Percentiles rank a stretch among this genome's conserved stretches.
phyloP scores from a whole-genome alignment of 1,140 invertebrate species.

The Aphaenogaster floridana region DNA sequence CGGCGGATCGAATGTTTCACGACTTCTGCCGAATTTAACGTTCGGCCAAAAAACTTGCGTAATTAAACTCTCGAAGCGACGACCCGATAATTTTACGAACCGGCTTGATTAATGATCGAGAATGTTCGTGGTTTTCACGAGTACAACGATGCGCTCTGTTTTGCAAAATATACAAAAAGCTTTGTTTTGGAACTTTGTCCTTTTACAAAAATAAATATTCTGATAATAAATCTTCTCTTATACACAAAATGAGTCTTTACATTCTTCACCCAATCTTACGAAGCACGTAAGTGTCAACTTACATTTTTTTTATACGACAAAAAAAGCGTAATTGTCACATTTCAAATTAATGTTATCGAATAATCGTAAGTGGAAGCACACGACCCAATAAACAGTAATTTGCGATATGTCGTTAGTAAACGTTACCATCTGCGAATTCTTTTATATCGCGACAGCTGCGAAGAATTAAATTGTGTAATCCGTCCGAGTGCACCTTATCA shows the following conservation, averaged over 20 bases:
- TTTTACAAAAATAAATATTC: background rate
- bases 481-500: background rate
- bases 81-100: background rate
- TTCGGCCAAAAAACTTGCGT: background rate
- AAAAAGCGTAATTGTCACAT: background rate
- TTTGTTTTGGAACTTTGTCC: background rate
- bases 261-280: background rate
- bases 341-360: slow-evolving; percentile 7
- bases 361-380: background rate
- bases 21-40: background rate
- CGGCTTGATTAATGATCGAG: background rate
- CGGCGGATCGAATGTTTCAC: background rate
- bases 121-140: background rate
- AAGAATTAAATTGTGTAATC: slow-evolving; percentile 4
- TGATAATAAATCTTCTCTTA: background rate
- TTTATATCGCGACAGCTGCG: slow-evolving; percentile 3
- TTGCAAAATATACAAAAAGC: background rate
- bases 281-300: background rate
- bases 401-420: background rate
- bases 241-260: background rate
- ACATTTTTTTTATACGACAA: background rate
- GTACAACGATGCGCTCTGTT: background rate
- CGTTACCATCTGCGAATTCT: background rate
- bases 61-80: slow-evolving; percentile 15
- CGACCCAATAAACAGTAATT: background rate